phyloP scores from a whole-genome alignment of 1,140 invertebrate genomes.

The Pygmarrhopalites habei region DNA sequence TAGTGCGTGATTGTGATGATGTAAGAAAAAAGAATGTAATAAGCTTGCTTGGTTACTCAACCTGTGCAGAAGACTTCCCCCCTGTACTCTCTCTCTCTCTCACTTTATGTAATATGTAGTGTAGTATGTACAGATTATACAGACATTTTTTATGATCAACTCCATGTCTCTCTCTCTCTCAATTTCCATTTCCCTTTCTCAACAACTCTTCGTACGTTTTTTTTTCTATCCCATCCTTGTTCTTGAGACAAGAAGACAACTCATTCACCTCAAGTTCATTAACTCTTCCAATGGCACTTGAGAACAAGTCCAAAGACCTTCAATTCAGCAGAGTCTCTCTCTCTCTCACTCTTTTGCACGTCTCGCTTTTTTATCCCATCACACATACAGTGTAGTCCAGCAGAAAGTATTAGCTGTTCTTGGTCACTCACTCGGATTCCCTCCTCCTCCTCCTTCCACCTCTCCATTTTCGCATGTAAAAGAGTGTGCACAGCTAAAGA shows the following conservation, averaged over 20 bases:
- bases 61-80: constrained; percentile 8
- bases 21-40: neutral
- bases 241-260: neutral
- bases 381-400: no score
- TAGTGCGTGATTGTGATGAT: neutral
- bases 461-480: neutral
- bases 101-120: neutral
- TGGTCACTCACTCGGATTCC: neutral
- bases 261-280: constrained; percentile 21
- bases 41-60: constrained; percentile 7
- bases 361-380: no score
- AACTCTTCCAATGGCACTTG: neutral
- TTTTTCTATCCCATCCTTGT: no score
- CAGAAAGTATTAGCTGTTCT: neutral
- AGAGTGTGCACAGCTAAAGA: no score
- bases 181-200: constrained; percentile 14
- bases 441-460: neutral
- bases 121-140: no score
- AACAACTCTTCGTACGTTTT: neutral
- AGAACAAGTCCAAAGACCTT: constrained; percentile 2
- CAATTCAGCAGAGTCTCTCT: neutral
- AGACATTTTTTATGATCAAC: neutral
- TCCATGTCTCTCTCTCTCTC: neutral
- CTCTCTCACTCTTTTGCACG: no score
- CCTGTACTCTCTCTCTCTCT: no score